Evolutionary conservation across 2,888 invertebrate species (phyloP), one percentile per base, ranked within the genome.

Genomic region (Rambutsinella grinnellia): DNA sequence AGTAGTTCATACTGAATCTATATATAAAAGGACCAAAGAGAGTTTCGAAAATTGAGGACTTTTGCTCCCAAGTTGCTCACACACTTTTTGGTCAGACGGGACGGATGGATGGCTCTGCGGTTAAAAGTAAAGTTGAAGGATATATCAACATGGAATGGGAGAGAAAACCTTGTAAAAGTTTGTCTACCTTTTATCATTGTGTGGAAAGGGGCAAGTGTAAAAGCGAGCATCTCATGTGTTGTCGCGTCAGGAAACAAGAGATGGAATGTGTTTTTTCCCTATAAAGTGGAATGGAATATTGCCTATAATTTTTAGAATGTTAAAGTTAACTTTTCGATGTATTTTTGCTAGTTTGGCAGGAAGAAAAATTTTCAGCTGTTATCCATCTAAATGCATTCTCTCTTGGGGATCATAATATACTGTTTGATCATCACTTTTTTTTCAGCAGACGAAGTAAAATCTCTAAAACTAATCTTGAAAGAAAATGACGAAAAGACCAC

Each of bases 81-180:
- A 74, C 62, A 57, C 61, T 67, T 26, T 58, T n/a, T n/a, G n/a
- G n/a, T n/a, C n/a, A n/a, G n/a, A n/a, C n/a, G n/a, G n/a, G 74
- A 54, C 66, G 53, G 53, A 46, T 61, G 56, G 47, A 74, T 60
- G 61, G 44, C 53, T 60, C 51, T 56, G 49, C 60, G 71, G 71
- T 71, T 58, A 57, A 71, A 65, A 71, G 65, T 65, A 71, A 71
- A 65, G 71, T 74, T 74, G 74, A 74, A 74, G 74, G 74, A 74
- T 74, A 61, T 53, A 66, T 49, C 44, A 49, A 46, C 49, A 72
- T n/a, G 60, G 56, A 71, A 68, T 44, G 53, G 27, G 26, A 24
- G 23, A 60, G 26, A 70, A 74, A 74, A 67, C 74, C 74, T 74
- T 74, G 74, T 74, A 61, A 56, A 67, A 74, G 74, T 74, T 74